Conservation (phyloP, 2,113 vertebrate species). For the Meleagris gallopavo region DNA sequence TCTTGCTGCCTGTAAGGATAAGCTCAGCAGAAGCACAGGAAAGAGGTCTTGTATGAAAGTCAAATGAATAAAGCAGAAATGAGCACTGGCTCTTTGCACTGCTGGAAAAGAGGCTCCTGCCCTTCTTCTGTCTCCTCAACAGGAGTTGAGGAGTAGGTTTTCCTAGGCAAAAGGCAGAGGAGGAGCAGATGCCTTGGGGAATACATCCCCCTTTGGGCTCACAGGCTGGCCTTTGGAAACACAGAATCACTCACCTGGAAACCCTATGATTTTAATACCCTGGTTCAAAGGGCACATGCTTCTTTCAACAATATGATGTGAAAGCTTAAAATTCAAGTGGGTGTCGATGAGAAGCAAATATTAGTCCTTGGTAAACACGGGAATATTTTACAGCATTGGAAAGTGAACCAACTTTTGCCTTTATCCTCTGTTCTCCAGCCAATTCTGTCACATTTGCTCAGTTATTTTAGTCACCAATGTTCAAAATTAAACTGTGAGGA, state of each 20-base stretch:
- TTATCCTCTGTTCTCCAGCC: neutral
- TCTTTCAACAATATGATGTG: neutral
- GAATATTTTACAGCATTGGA: neutral
- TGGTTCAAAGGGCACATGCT: neutral
- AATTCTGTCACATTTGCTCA: neutral
- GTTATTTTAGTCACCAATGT: neutral
- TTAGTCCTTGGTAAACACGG: neutral
- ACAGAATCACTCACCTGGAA: rapidly evolving
- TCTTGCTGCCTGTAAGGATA: neutral
- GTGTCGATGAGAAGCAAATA: neutral
- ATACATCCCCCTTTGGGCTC: neutral
- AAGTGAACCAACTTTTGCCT: neutral
- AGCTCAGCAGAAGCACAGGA: neutral
- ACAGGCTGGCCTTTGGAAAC: neutral
- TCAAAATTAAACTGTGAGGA: neutral
- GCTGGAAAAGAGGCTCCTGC: neutral
- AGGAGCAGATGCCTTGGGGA: neutral
- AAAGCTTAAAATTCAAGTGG: neutral
- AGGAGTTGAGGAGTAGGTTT: neutral
- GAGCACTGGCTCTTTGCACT: neutral
- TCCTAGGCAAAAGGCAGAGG: neutral
- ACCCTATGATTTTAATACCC: neutral
- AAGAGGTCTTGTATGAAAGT: neutral
- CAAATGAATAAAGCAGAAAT: neutral
- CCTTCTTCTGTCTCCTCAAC: neutral